phyloP scores from a whole-genome alignment of 64 coral and sea anemone genomes.

The Platygyra sinensis region DNA sequence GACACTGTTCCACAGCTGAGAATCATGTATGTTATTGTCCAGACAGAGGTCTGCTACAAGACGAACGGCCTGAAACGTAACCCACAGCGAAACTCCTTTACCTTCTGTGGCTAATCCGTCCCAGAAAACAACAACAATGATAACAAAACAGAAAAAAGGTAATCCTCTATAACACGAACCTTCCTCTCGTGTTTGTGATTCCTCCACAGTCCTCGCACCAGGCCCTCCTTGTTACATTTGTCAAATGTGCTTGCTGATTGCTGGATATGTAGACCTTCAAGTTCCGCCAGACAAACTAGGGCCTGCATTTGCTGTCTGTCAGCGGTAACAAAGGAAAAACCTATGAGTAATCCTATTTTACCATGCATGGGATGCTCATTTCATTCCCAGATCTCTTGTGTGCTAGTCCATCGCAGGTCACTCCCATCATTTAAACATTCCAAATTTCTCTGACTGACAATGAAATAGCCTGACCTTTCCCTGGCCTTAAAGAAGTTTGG shows the following conservation, averaged over 20 bases:
- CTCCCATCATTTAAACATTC: too few species aligned
- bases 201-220: slow-evolving; percentile 93
- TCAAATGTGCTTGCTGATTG: slow-evolving; percentile 89
- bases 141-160: too few species aligned
- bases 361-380: background rate
- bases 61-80: slow-evolving; percentile 64
- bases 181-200: slow-evolving; percentile 92
- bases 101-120: too few species aligned
- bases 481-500: too few species aligned
- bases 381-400: too few species aligned
- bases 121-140: too few species aligned
- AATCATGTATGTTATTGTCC: slow-evolving; percentile 87
- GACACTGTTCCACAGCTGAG: slow-evolving; percentile 95
- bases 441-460: too few species aligned
- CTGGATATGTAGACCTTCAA: slow-evolving; percentile 86
- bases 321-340: background rate
- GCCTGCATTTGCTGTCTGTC: slow-evolving; percentile 91
- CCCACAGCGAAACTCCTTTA: background rate
- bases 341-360: background rate
- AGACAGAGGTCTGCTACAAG: slow-evolving; percentile 95
- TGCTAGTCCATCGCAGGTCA: too few species aligned
- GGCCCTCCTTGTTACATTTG: slow-evolving; percentile 96
- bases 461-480: too few species aligned
- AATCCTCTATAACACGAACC: slow-evolving; percentile 2
- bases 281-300: slow-evolving; percentile 81